Conservation (phyloP, 2,797 vertebrate genomes). For the Poecilia picta region DNA sequence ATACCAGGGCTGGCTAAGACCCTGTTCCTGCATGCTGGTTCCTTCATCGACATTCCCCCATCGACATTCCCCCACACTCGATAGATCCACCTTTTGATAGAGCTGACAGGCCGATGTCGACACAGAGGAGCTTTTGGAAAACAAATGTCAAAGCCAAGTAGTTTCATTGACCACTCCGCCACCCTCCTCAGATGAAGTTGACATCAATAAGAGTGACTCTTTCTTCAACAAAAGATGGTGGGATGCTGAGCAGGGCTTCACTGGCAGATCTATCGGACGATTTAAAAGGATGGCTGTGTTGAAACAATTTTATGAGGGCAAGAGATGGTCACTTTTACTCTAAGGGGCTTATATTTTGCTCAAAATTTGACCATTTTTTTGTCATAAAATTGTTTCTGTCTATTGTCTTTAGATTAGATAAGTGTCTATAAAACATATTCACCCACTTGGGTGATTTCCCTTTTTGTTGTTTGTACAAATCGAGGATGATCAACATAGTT, state of each 20-base stretch:
- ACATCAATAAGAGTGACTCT: conserved; percentile 42
- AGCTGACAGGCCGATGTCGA: conserved; percentile 35
- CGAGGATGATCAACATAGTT: neutral
- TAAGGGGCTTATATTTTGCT: neutral
- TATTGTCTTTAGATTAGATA: neutral
- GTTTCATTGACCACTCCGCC: conserved; percentile 51
- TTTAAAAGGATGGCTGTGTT: conserved; percentile 26
- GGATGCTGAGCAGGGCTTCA: conserved; percentile 47
- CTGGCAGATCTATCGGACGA: conserved; percentile 46
- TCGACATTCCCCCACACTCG: conserved; percentile 40
- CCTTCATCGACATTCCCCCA: too few species aligned
- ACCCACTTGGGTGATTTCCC: neutral
- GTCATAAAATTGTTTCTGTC: neutral
- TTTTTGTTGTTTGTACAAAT: neutral
- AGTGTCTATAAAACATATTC: neutral
- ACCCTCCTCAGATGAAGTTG: conserved; percentile 35
- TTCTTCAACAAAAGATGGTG: conserved; percentile 36
- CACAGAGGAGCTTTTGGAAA: conserved; percentile 43
- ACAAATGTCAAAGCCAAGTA: conserved; percentile 55
- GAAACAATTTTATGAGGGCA: neutral
- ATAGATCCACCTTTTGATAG: conserved; percentile 55
- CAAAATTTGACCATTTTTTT: conserved; percentile 8
- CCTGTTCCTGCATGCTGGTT: conserved; percentile 31
- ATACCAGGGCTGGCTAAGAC: conserved; percentile 33
- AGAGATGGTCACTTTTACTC: neutral